phyloP scores from a whole-genome alignment of 2,888 invertebrate species.

The Chydorus sphaericus region DNA sequence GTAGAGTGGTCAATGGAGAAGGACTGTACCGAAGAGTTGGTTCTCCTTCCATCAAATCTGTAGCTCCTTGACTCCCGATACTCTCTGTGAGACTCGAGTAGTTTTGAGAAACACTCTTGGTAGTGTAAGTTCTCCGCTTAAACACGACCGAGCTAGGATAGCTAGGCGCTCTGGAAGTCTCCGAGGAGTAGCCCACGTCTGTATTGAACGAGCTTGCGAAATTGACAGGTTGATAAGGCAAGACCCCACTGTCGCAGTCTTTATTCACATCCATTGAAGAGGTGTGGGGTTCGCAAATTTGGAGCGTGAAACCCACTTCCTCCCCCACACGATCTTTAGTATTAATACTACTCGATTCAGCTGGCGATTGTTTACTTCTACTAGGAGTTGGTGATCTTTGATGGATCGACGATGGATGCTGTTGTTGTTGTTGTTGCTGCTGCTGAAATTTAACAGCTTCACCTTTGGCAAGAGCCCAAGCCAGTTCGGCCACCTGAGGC shows the following conservation, averaged over 20 bases:
- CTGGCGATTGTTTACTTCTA: background rate
- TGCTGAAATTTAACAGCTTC: background rate
- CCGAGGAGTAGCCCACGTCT: slow-evolving; percentile 11
- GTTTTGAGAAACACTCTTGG: slow-evolving; percentile 12
- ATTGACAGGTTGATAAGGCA: background rate
- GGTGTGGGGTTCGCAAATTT: background rate
- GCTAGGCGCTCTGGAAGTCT: slow-evolving; percentile 8
- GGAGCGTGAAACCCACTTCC: background rate
- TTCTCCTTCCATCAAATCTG: background rate
- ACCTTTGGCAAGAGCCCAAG: background rate
- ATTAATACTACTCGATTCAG: background rate
- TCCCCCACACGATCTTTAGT: background rate
- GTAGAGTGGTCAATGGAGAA: background rate
- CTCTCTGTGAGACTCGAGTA: slow-evolving; percentile 14
- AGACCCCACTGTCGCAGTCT: background rate
- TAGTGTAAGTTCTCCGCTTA: slow-evolving; percentile 8
- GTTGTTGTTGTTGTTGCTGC: background rate
- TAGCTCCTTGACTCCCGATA: slow-evolving; percentile 5
- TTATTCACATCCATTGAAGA: background rate
- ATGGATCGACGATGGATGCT: background rate
- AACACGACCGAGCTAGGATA: slow-evolving; percentile 13
- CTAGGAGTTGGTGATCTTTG: background rate
- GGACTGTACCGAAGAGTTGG: background rate
- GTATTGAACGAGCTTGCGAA: slow-evolving; percentile 11
- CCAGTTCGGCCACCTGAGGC: background rate